Percentiles rank a stretch among this genome's conserved stretches.
Conservation (phyloP, 2,888 invertebrate genomes). For the Anodontia alba region DNA sequence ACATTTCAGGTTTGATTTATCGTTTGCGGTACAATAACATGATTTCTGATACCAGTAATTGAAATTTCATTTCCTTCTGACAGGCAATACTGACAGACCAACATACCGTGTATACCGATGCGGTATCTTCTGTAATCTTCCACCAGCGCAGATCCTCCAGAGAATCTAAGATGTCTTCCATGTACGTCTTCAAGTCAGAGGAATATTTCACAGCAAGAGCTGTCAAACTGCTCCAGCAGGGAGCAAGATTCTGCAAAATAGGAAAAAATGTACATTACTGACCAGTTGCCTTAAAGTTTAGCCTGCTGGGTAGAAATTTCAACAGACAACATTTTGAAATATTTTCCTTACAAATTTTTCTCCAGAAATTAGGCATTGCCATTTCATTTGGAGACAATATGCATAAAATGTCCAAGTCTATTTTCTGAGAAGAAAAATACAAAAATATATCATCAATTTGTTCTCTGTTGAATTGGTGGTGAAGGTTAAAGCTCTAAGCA, state of each 20-base stretch:
- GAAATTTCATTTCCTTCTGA: background rate
- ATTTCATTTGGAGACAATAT: no score
- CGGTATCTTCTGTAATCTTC: slow-evolving; percentile 71
- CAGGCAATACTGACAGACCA: background rate
- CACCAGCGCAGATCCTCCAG: slow-evolving; percentile 77
- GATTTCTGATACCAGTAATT: background rate
- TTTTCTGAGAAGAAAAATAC: no score
- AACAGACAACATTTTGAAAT: no score
- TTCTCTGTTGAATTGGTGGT: no score
- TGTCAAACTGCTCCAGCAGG: slow-evolving; percentile 76
- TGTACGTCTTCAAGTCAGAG: slow-evolving; percentile 72
- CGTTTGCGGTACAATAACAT: background rate
- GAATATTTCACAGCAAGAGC: slow-evolving; percentile 79
- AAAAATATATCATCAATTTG: no score
- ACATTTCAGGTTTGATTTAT: background rate
- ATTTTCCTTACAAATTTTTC: no score
- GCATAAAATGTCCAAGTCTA: no score
- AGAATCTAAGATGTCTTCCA: slow-evolving; percentile 75
- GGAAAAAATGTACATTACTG: no score
- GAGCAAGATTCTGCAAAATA: slow-evolving; percentile 48
- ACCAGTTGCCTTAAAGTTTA: no score
- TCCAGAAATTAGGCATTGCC: no score
- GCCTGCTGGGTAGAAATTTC: no score
- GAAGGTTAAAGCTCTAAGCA: no score
- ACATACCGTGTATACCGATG: slow-evolving; percentile 72